Base-by-base conservation (phyloP, 2,113 vertebrate genomes). In the Nesoenas mayeri region DNA sequence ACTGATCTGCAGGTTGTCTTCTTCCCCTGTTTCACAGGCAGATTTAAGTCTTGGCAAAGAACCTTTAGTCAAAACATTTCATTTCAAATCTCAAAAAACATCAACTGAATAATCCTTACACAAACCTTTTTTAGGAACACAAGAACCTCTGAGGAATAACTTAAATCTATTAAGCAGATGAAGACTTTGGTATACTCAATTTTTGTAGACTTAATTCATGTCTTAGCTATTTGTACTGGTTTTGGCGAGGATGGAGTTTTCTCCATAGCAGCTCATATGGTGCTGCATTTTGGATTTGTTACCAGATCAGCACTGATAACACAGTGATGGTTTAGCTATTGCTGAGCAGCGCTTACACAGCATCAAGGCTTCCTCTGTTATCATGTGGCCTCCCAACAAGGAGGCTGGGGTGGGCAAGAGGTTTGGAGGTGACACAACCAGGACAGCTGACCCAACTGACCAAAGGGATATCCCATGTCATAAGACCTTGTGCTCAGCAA, bases 341-440 rank as follows among this genome's bases (percentile, higher is more conserved):
- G 32, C 32, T 47, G 38, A 92, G 34, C 34, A 91, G 19, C 1
- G 5, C 32, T 71, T 53, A 26, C n/a, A 44, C 6, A 53, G 26
- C 26, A 58, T 25, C 36, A 66, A 42, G 12, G 16, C 6, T 10
- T 65, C 32, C 73, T 77, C 47, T 42, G 20, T 12, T 15, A 70
- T n/a, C 18, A 47, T 3, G 18, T 4, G 44, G 9, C 44, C 44
- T 47, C 44, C 44, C 44, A 47, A 18, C 13, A 14, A 47, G 44
- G 44, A 19, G 44, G 44, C 28, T 29, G 12, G 31, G 9, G 17
- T 18, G 4, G 6, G 20, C 57, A 80, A 53, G 21, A 62, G 17
- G 14, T 15, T 31, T 4, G 11, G 40, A 84, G 20, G n/a, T 21
- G 7, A 2, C 11, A 67, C 0, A 0, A 62, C 48, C 26, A 54